Evolutionary conservation across 2,888 invertebrate species (phyloP), one percentile per base, ranked within the genome.

Genomic region (Ornithoptera alexandrae): DNA sequence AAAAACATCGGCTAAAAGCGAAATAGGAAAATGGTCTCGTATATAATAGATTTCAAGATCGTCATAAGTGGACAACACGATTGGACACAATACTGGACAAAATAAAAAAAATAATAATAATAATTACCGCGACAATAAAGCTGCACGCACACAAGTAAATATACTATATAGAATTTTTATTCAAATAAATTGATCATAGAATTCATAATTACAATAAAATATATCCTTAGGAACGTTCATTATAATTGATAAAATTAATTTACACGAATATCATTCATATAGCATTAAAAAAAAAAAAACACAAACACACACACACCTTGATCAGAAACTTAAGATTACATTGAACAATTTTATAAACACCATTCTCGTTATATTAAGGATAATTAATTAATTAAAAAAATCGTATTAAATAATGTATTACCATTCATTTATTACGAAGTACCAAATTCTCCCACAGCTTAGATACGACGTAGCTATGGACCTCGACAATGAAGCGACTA

Each of bases 101-200:
- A 59, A 36, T 36, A 39, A 64, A 22, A 36, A 39, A 30, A 30
- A 22, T 22, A 22, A 22, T 22, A 30, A 30, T 4, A 30, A 30
- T 30, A 4, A 30, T 30, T 30, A 67, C 22, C 50, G n/a, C 24
- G 67, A 57, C 50, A 42, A 42, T 10, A 63, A 65, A 71, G 61
- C 61, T 68, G 64, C 64, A 64, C 46, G 39, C 50, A 56, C 59
- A 57, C 57, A 75, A 77, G 73, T 75, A 78, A 77, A 74, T 73
- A 76, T 77, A 79, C 73, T 76, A 76, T 74, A 76, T 6, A 77
- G 3, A 78, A 72, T 74, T 74, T 76, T 79, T 80, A 79, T 62
- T 39, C 76, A 77, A 81, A 77, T 81, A 82, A 76, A 84, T 86
- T 86, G 86, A 84, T 86, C 85, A 78, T 79, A 79, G 76, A 81